Evolutionary conservation across 2,113 vertebrate genomes (phyloP), one percentile per base, ranked within the genome.

Genomic region (Oncorhynchus nerka): DNA sequence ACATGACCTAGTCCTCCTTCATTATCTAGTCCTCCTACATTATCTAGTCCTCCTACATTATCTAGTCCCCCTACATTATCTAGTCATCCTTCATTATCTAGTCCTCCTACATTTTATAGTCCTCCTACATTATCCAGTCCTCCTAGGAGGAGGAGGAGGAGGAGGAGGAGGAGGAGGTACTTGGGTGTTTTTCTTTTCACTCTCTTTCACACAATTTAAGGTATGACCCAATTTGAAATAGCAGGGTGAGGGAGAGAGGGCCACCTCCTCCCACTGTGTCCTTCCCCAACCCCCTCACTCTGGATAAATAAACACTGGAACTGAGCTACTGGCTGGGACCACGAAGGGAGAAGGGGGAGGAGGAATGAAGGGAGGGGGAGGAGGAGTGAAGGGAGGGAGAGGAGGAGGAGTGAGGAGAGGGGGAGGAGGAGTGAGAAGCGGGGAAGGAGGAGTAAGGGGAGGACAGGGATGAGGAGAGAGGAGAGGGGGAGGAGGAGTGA

Each of bases 161-260:
- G 1, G 5, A n/a, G n/a, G n/a, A n/a, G n/a, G n/a, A n/a, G n/a
- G n/a, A n/a, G n/a, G n/a, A 16, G n/a, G 8, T 16, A 20, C 32
- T 16, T 19, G 49, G 59, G 26, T 51, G 30, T 69, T 26, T 28
- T 26, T 65, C 16, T 68, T 61, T 73, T 32, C 24, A 16, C 24
- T 73, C 64, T 64, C 67, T 86, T 88, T 89, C 71, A 67, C 79
- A 81, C 82, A 73, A 73, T 87, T 70, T 64, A 68, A 86, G 78
- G 79, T 86, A 85, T 86, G 79, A 88, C 78, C 5, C 8, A 68
- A 71, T 77, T 83, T 74, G 69, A 85, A 81, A 73, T 70, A 67
- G 64, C 74, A 59, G 26, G 16, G 75, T 45, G 39, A 45, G 39
- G 39, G 39, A 55, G 19, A 74, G 73, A 77, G 28, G 65, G 3